Base-by-base conservation (phyloP, 2,113 vertebrate species). In the Trachemys scripta region DNA sequence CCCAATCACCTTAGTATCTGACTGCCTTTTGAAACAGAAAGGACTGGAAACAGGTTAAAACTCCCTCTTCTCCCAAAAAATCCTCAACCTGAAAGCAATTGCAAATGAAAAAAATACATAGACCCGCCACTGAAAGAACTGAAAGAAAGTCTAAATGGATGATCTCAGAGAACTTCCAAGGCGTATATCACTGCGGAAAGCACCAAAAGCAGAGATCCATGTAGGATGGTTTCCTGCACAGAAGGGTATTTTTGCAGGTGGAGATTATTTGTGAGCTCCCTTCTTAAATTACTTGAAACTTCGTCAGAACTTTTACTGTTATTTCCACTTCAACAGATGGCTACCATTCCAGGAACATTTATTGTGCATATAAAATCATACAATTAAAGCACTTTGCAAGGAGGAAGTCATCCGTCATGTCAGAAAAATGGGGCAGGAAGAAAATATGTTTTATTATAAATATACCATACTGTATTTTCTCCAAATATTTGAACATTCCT, bases 351-450 rank as follows among this genome's bases (percentile, higher is more conserved):
- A 93, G 89, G 84, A 79, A 87, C 50, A 86, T 72, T 89, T 83
- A 87, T 53, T 89, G 82, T 49, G 45, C 56, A 5, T 0, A 1
- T 29, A 82, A 93, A 95, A 25, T 35, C 69, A 35, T 82, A 91
- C 0, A 1, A 53, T 5, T 75, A 62, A 57, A 88, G 47, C 3
- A 50, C 54, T 91, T 2, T 65, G 92, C 89, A 91, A 94, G 53
- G 75, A 93, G 97, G 95, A 98, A 98, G 83, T 86, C 92, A 84
- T 97, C 81, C 10, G 0, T 97, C 95, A 94, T 0, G 12, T 49
- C 85, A 96, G 95, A 82, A 95, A 96, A 97, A 96, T 29, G 75
- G 81, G 85, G 53, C 91, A 95, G 96, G 97, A 97, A 97, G 91
- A 96, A 98, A 97, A 96, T 93, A 90, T 0, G 22, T 1, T 91